Base-by-base conservation (phyloP, 2,113 vertebrate genomes). In the Brachyhypopomus gauderio region DNA sequence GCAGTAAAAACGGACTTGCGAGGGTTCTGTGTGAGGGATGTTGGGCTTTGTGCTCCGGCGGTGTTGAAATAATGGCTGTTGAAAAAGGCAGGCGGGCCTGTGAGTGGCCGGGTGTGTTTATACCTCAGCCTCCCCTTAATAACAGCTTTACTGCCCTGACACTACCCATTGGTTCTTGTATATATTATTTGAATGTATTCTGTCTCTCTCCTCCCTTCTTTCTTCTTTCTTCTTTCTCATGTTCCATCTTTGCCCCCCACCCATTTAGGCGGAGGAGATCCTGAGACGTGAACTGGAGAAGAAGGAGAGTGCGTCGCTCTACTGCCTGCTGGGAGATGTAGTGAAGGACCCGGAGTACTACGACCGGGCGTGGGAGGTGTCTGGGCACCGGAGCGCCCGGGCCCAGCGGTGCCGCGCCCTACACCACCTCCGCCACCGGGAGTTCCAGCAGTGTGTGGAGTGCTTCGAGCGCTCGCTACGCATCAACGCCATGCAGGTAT, bases 331-430 rank as follows among this genome's bases (percentile, higher is more conserved):
- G 19, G 98, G 98, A 3, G 97, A 99, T 80, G 95, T 99, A 60
- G 88, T 98, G 17, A 93, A 91, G 76, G 96, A 98, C 2, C 96
- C 95, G 8, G 92, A 93, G 78, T 96, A 92, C 83, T 99, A 98
- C 0, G 95, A 99, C 79, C 94, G 87, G 73, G 97, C 98, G 5
- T 99, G 98, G 98, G 95, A 98, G 85, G 86, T 99, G 77, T 99
- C 98, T 0, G 87, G 78, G 12, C 90, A 90, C n/a, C 94, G 95
- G 82, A 99, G 97, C 0, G 95, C 97, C 30, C 93, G 97, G 0
- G 95, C 97, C 41, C 97, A 98, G 89, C 95, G 96, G 67, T 98
- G 95, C 88, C 98, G 96, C 87, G 98, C 96, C 22, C 95, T 99
- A 74, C 94, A 98, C 3, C 93, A 98, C 72, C 96, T 99, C 64